Evolutionary conservation across 37 sponge, comb jelly and placozoan genomes (phyloP).

Genomic region (Sycon ciliatum): DNA sequence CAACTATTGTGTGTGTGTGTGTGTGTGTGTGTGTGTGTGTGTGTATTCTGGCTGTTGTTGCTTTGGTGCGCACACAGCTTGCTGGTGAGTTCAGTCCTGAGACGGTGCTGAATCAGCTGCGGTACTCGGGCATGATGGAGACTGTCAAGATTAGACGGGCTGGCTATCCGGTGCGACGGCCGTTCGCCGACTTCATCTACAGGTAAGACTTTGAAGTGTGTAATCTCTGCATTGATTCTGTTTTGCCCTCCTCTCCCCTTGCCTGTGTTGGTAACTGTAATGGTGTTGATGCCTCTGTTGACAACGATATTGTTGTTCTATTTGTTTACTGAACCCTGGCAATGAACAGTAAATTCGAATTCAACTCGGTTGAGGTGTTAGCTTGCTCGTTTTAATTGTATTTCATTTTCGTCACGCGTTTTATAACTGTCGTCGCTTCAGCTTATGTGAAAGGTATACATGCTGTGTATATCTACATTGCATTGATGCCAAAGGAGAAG

Average conservation of each 20-base stretch:
- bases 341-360: too few relatives aligned
- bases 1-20: slow-evolving; percentile 13
- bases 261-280: slow-evolving; percentile 19
- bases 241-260: slow-evolving; percentile 1
- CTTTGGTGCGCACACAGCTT: neutral
- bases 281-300: neutral
- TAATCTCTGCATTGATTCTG: slow-evolving; percentile 12
- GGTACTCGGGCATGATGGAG: slow-evolving; percentile 99
- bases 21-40: neutral
- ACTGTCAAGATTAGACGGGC: slow-evolving; percentile 89
- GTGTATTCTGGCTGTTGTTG: neutral
- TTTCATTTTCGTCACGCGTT: too few relatives aligned
- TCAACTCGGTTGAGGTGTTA: neutral
- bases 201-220: slow-evolving; percentile 38
- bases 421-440: too few relatives aligned
- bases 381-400: too few relatives aligned
- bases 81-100: slow-evolving; percentile 57
- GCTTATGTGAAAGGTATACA: too few relatives aligned
- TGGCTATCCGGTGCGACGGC: slow-evolving; percentile 88
- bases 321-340: too few relatives aligned
- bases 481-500: too few relatives aligned
- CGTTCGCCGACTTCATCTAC: slow-evolving; percentile 75
- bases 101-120: slow-evolving; percentile 83
- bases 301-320: too few relatives aligned
- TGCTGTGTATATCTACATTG: too few relatives aligned